These are phyloP conservation scores for Protobothrops mucrosquamatus DNA, from an alignment of 2,113 vertebrate species.

Conservation along the genomic window DNA sequence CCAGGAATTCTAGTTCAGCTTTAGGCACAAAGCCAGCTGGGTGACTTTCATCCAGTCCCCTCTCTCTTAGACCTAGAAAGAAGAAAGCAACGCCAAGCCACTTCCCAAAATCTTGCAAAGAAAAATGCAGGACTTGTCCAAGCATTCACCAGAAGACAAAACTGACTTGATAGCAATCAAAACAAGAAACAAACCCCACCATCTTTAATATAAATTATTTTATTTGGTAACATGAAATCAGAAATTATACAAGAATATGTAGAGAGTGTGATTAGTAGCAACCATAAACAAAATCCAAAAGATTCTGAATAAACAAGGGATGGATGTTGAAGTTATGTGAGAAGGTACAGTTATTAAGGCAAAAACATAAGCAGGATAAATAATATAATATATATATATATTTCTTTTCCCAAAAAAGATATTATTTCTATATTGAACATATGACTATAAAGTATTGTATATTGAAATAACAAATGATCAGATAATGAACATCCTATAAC, in stretches of 20 bases:
- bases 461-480: not conserved
- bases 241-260: not conserved
- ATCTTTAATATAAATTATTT: not conserved
- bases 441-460: not conserved
- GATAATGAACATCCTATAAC: not conserved
- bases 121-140: no score
- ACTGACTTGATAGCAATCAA: no score
- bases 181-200: no score
- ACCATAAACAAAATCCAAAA: not conserved
- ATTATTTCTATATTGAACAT: not conserved
- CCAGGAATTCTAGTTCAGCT: no score
- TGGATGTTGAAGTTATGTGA: not conserved
- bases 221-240: not conserved
- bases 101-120: no score
- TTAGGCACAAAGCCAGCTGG: no score
- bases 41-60: no score
- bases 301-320: not conserved
- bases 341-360: not conserved
- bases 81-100: no score
- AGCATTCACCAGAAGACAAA: no score
- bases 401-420: not conserved
- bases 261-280: not conserved
- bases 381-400: not conserved
- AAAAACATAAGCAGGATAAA: not conserved
- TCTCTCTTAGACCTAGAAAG: no score